Percentiles rank a stretch among this genome's conserved stretches.
Conservation (phyloP, 2,113 vertebrate genomes). For the Nothocercus nigrocapillus region DNA sequence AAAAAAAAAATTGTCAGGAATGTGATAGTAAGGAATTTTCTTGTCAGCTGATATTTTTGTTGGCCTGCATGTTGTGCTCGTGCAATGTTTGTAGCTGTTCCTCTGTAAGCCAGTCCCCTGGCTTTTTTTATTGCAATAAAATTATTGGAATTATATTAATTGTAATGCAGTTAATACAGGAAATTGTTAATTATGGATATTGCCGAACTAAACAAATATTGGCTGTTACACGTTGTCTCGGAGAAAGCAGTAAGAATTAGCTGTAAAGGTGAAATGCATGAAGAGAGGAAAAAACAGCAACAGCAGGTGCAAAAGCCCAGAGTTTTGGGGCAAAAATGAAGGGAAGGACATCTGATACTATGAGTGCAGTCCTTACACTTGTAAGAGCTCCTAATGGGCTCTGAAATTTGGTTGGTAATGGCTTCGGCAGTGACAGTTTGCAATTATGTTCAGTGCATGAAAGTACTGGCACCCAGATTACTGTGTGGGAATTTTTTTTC, state of each 20-base stretch:
- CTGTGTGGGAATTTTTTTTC: neutral
- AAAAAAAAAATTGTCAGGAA: neutral
- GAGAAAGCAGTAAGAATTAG: neutral
- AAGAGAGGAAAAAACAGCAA: neutral
- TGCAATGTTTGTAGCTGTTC: neutral
- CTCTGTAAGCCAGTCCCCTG: neutral
- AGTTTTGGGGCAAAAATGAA: neutral
- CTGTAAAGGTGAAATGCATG: neutral
- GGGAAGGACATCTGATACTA: neutral
- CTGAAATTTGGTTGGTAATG: neutral
- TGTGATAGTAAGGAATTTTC: neutral
- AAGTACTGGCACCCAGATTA: neutral
- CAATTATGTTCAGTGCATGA: neutral
- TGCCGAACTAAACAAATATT: neutral
- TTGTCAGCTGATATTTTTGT: neutral
- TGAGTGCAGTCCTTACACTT: neutral
- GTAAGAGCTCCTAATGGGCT: neutral
- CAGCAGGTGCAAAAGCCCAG: neutral
- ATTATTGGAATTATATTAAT: neutral
- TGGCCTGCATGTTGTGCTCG: neutral
- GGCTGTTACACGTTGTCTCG: neutral
- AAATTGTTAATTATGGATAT: neutral
- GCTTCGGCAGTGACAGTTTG: neutral
- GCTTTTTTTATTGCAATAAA: neutral
- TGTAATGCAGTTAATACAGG: neutral